phyloP scores from a whole-genome alignment of 1,140 invertebrate genomes.

The Trachymyrmex septentrionalis region DNA sequence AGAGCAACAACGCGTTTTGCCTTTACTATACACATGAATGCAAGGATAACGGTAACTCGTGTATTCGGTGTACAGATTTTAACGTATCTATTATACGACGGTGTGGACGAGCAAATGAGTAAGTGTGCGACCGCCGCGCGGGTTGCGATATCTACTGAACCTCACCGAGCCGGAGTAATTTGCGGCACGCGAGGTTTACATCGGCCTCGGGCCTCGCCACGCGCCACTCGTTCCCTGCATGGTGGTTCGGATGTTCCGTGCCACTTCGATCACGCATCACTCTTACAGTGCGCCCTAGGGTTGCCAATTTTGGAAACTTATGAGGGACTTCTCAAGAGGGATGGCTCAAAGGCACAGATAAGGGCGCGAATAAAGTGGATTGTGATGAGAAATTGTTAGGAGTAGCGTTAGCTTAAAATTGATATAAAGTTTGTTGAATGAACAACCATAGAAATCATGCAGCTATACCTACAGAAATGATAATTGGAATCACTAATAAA shows the following conservation, averaged over 20 bases:
- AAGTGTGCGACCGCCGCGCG: constrained; percentile 73
- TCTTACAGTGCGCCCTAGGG: background rate
- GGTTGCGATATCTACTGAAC: constrained; percentile 72
- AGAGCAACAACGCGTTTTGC: constrained; percentile 14
- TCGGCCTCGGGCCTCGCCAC: constrained; percentile 75
- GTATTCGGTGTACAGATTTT: constrained; percentile 34
- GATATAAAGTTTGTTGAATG: background rate
- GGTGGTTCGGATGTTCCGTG: constrained; percentile 22
- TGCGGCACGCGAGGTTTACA: constrained; percentile 81
- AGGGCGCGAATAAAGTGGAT: background rate
- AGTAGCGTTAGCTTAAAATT: background rate
- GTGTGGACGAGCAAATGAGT: constrained; percentile 73
- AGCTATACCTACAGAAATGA: background rate
- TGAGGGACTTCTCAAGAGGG: background rate
- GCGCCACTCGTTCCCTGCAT: constrained; percentile 70
- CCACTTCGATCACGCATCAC: constrained; percentile 39
- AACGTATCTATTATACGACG: constrained; percentile 28
- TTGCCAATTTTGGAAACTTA: constrained; percentile 8
- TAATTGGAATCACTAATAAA: background rate
- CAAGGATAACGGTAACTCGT: constrained; percentile 36
- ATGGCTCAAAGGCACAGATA: background rate
- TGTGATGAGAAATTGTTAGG: background rate
- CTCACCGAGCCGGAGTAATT: constrained; percentile 78
- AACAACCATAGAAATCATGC: background rate
- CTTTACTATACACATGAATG: constrained; percentile 17